Evolutionary conservation across 2,797 vertebrate genomes (phyloP), one percentile per base, ranked within the genome.

Genomic region (Trachurus trachurus): DNA sequence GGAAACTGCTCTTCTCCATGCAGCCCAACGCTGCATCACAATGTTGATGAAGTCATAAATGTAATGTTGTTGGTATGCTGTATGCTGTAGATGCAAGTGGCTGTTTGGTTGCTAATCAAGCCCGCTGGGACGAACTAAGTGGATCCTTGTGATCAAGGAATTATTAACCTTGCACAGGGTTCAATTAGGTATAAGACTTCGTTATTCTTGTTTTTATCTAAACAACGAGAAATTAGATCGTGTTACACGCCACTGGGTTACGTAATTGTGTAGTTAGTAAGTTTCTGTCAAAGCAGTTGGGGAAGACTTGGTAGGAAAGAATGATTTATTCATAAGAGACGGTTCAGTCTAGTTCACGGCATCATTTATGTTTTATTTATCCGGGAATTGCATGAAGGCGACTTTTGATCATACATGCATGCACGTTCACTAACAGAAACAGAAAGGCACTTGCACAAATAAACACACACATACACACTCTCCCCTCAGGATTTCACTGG

Each of bases 381-480:
- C 56, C 74, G 64, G 71, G 74, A 82, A 92, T 90, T 73, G 80
- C 85, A 90, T 84, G 83, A 88, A 90, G 82, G 84, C 85, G 74
- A 92, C 83, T 88, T 92, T 92, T 93, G 91, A 94, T 93, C 91
- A 88, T 84, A 89, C 89, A 87, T 91, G 81, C 90, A 84, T 59
- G 72, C 67, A 34, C 37, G 1, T 53, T 56, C 80, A 39, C 75
- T 31, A n/a, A 59, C 76, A 78, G 72, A 65, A 82, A 74, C 56
- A 60, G 22, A 9, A 53, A 82, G 15, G 53, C 11, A 61, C 74
- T 11, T 11, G 40, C 40, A 5, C 40, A 42, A 11, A 42, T 42
- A 42, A 42, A 42, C 40, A 42, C 40, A 42, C 42, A 15, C 42
- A 5, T 15, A 15, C 42, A 44, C 42, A 15, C 42, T 5, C 13